Evolutionary conservation across 2,113 vertebrate genomes (phyloP), one percentile per base, ranked within the genome.

Genomic region (Dipodomys spectabilis): DNA sequence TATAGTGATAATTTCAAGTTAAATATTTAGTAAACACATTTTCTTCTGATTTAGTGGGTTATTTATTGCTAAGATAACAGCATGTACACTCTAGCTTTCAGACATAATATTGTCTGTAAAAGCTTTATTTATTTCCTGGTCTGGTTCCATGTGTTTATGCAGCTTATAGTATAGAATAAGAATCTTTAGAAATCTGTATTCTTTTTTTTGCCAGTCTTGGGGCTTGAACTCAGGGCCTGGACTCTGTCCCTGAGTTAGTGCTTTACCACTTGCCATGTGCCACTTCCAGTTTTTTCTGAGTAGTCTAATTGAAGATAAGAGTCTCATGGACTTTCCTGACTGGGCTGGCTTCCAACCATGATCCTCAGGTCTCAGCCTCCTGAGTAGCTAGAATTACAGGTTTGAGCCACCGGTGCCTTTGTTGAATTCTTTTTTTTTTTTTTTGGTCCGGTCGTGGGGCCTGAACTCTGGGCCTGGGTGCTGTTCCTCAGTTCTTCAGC

Each of bases 11-110:
- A 64, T 91, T 92, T 90, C 23, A 92, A 19, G 83, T 80, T 67
- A 80, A 53, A 7, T 94, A 30, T 84, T 75, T 92, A 82, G 6
- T 73, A 94, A 89, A 73, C 27, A 67, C 32, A 62, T 84, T 91
- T 95, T 92, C 28, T 90, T 83, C 25, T 87, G 71, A 15, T 78
- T 30, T 3, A 32, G 80, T 53, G 27, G 91, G 8, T 25, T 91
- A 2, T 28, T 87, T 94, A 74, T 44, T 96, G 25, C 35, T 74
- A 16, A 85, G 57, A 30, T 72, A 19, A 19, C 68, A 67, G 57
- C 30, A 18, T 28, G 53, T 18, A 18, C 35, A 20, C 7, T 13
- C 49, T 87, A 45, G 89, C 82, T 92, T 88, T 88, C 94, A 86
- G 75, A 92, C 44, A 82, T 77, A 87, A 44, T 39, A 87, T 23